Percentiles rank a stretch among this genome's conserved stretches.
Evolutionary conservation across 2,888 invertebrate species (phyloP).

Genomic region (Dolichopus griseipennis): DNA sequence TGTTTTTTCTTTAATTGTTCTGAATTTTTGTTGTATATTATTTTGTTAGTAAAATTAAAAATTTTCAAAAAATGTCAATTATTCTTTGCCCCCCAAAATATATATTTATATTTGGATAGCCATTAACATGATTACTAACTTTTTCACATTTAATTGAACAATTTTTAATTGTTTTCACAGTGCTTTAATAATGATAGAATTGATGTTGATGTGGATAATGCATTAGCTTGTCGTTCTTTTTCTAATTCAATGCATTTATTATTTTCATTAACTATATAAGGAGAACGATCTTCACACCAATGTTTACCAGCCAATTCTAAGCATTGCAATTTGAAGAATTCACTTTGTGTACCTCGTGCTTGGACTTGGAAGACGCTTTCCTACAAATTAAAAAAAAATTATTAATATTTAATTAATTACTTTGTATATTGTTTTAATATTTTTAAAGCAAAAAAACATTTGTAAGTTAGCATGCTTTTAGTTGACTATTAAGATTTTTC

Average conservation of each 20-base stretch:
- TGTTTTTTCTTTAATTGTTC: no score
- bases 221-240: slow-evolving; percentile 13
- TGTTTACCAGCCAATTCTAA: slow-evolving; percentile 32
- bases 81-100: no score
- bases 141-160: no score
- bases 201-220: slow-evolving; percentile 20
- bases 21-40: no score
- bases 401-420: no score
- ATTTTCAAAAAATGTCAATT: no score
- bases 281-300: slow-evolving; percentile 16
- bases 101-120: no score
- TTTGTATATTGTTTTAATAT: no score
- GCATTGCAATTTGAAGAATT: slow-evolving; percentile 38
- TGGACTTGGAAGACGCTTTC: slow-evolving; percentile 77
- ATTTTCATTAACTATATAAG: slow-evolving; percentile 10
- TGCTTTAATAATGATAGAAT: slow-evolving; percentile 15
- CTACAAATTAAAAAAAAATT: slow-evolving; percentile 34
- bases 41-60: no score
- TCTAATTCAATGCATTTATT: slow-evolving; percentile 15
- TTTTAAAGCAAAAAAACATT: no score
- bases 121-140: no score
- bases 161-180: not conserved
- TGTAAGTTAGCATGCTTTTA: not conserved
- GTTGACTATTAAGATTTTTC: no score
- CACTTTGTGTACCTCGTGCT: slow-evolving; percentile 61